Base-by-base conservation (phyloP, 2,888 invertebrate genomes). In the Tenthredo distinguenda region DNA sequence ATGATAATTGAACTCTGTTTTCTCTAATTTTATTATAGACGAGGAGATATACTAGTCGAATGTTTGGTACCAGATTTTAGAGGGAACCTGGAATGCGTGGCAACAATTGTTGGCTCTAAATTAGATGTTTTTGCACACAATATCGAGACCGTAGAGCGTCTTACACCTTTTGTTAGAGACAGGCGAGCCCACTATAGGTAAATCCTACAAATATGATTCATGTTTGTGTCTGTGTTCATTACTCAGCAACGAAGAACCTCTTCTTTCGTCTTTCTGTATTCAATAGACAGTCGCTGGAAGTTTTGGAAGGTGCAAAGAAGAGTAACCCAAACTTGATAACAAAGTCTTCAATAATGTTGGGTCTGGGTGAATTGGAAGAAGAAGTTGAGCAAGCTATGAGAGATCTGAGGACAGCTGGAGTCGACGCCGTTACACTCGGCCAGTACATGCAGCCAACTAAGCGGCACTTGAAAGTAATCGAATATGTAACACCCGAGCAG, bases 381-480 rank as follows among this genome's bases (percentile, higher is more conserved):
- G 97, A 99, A 95, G 95, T 99, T 9, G 95, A 97, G 90, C 96
- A 97, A 93, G 98, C 99, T 0, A 95, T 99, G 95, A 95, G 95
- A 94, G 99, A 99, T 94, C 94, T 99, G 76, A 95, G 97, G 85
- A 94, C 94, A 40, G 96, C 95, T 0, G 97, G 96, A 55, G 99
- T 99, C 0, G 99, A 99, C 94, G 99, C 99, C 92, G 94, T 99
- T 0, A 99, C 99, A 0, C 94, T 99, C 6, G 99, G 99, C 0
- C 99, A 99, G 92, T 99, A 99, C 94, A 99, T 99, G 99, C 99
- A 99, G 93, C 99, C 99, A 0, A 99, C 99, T 0, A 99, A 98
- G 91, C 95, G 97, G 10, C 99, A 99, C 93, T 94, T 99, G 40
- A 98, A 98, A 94, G 97, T 99, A 0, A 96, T 96, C 71, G 99